These are phyloP conservation scores for Meteorus colon DNA, from an alignment of 2,888 invertebrate species.

Conservation along the genomic window DNA sequence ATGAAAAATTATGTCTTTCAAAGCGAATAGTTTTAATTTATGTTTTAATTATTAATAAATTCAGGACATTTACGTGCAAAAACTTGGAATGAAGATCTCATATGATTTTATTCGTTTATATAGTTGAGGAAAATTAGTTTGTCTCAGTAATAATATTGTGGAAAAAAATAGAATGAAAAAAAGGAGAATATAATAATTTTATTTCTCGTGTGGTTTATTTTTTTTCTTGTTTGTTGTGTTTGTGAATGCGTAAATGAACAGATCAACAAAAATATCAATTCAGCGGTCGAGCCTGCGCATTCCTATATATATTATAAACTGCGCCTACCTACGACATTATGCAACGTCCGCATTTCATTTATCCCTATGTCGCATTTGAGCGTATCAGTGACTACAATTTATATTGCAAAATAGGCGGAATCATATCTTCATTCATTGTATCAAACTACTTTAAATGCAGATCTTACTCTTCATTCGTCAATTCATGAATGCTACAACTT, in stretches of 20 bases:
- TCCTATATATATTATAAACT: slow-evolving; percentile 11
- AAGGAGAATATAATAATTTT: neutral
- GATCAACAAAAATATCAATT: slow-evolving; percentile 13
- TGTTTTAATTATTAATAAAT: neutral
- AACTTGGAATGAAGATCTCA: neutral
- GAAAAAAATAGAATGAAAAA: neutral
- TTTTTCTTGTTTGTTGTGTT: neutral
- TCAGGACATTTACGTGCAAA: neutral
- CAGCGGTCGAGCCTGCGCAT: slow-evolving; percentile 17
- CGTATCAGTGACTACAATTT: slow-evolving; percentile 16
- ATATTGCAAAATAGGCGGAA: slow-evolving; percentile 4
- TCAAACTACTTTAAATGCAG: neutral
- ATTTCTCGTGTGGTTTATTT: neutral
- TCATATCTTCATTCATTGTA: neutral
- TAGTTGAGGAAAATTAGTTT: neutral
- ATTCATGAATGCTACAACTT: neutral
- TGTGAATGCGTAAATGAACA: neutral
- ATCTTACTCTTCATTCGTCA: neutral
- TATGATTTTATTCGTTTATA: no score
- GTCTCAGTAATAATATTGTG: neutral
- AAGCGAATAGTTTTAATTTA: neutral
- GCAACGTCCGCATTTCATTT: slow-evolving; percentile 24
- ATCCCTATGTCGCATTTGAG: neutral
- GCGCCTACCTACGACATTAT: slow-evolving; percentile 6
- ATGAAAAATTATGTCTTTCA: neutral